Percentiles rank a stretch among this genome's conserved stretches.
Conservation (phyloP, 1,140 invertebrate species). For the Musca domestica region DNA sequence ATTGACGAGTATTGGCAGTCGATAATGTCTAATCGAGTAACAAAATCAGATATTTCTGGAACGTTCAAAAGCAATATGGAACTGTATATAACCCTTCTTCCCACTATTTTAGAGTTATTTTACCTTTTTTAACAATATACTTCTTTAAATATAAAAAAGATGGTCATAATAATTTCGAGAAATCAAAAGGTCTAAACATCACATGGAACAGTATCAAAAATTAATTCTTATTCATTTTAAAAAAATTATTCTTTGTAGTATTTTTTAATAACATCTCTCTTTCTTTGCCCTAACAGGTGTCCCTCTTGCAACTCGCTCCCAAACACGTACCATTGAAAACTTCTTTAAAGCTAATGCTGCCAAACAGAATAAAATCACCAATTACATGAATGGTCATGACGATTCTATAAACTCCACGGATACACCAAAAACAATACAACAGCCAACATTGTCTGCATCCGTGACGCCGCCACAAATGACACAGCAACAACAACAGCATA, state of each 20-base stretch:
- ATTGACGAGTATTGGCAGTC: too few relatives aligned
- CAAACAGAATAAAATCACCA: constrained; percentile 23
- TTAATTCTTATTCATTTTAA: background rate
- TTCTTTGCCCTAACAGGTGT: constrained; percentile 31
- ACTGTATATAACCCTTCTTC: too few relatives aligned
- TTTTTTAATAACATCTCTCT: too few relatives aligned
- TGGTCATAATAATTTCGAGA: background rate
- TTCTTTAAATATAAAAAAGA: too few relatives aligned
- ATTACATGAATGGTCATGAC: too few relatives aligned
- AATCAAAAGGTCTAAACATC: background rate
- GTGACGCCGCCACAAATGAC: background rate
- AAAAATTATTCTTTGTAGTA: background rate
- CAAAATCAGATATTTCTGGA: too few relatives aligned
- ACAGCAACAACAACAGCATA: constrained; percentile 2
- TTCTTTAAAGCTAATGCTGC: constrained; percentile 46
- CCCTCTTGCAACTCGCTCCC: constrained; percentile 46
- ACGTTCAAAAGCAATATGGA: too few relatives aligned
- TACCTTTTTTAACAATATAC: too few relatives aligned
- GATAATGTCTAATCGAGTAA: too few relatives aligned
- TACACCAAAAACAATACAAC: background rate
- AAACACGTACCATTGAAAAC: constrained; percentile 50
- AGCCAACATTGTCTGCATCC: background rate
- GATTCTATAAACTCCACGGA: background rate
- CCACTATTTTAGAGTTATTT: too few relatives aligned
- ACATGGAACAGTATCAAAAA: too few relatives aligned